Evolutionary conservation across 2,797 vertebrate genomes (phyloP).

Genomic region (Anguilla pacifica): DNA sequence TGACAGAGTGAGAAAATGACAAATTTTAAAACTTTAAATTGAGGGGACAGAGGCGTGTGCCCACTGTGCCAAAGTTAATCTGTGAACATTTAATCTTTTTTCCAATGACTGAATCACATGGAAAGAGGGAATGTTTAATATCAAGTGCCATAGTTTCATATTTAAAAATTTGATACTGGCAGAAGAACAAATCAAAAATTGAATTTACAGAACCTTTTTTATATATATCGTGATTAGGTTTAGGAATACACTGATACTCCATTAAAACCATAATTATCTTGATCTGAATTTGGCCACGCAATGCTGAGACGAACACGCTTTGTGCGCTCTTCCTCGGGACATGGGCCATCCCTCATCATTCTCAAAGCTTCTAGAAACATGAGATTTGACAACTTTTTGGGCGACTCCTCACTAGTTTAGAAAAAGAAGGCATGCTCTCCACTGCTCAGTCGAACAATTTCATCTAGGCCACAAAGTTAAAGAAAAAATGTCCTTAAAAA

Average conservation of each 20-base stretch:
- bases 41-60: constrained; percentile 59
- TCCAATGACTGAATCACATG: constrained; percentile 53
- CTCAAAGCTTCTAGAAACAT: constrained; percentile 49
- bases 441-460: constrained; percentile 54
- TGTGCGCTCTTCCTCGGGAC: constrained; percentile 45
- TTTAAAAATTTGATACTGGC: constrained; percentile 1
- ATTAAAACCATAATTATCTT: background rate
- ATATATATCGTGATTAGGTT: background rate
- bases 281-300: constrained; percentile 16
- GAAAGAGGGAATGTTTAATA: constrained; percentile 73
- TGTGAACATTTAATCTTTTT: constrained; percentile 44
- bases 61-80: constrained; percentile 30
- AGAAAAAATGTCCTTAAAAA: constrained; percentile 43
- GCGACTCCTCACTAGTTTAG: constrained; percentile 33
- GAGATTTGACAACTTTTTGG: constrained; percentile 48
- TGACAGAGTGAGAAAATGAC: constrained; percentile 54
- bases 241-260: constrained; percentile 18
- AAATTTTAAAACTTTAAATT: constrained; percentile 57
- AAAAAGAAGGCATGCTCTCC: constrained; percentile 55
- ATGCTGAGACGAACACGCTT: constrained; percentile 33
- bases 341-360: constrained; percentile 33
- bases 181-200: background rate
- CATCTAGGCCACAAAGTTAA: constrained; percentile 60
- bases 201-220: background rate
- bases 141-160: constrained; percentile 40